phyloP scores from a whole-genome alignment of 2,888 invertebrate genomes.

The Linyphia triangularis region DNA sequence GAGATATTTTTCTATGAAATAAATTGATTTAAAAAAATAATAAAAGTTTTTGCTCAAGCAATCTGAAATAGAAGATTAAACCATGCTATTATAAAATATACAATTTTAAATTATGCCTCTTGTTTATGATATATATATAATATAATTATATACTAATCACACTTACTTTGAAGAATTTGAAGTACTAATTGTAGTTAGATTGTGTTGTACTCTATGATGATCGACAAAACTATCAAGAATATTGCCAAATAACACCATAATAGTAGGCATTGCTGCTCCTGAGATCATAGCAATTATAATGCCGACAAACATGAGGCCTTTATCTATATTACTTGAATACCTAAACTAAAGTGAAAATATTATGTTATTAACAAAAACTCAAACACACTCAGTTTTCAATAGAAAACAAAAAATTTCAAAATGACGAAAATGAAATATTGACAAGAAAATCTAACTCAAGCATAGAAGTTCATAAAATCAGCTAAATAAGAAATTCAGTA shows the following conservation, averaged over 20 bases:
- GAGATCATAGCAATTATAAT: conserved; percentile 61
- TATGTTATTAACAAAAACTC: too few relatives aligned
- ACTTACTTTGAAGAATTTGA: conserved; percentile 50
- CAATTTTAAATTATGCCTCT: neutral
- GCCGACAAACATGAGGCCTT: conserved; percentile 59
- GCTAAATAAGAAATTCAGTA: too few relatives aligned
- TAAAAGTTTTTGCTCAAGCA: too few relatives aligned
- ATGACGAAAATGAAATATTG: too few relatives aligned
- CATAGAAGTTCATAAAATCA: too few relatives aligned
- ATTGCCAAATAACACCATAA: conserved; percentile 70
- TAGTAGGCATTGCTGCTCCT: conserved; percentile 66
- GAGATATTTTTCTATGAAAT: too few relatives aligned
- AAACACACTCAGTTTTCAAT: too few relatives aligned
- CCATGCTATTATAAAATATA: too few relatives aligned
- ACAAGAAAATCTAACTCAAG: too few relatives aligned
- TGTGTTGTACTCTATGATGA: conserved; percentile 63
- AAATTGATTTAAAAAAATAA: too few relatives aligned
- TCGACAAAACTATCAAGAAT: conserved; percentile 70
- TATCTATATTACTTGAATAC: conserved; percentile 68
- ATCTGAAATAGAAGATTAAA: too few relatives aligned
- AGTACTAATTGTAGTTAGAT: conserved; percentile 47
- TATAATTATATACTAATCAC: neutral
- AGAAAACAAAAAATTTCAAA: too few relatives aligned
- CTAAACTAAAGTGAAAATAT: conserved; percentile 57
- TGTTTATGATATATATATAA: neutral